These are phyloP conservation scores for Harpagifer antarcticus DNA, from an alignment of 2,797 vertebrate genomes.

Conservation along the genomic window DNA sequence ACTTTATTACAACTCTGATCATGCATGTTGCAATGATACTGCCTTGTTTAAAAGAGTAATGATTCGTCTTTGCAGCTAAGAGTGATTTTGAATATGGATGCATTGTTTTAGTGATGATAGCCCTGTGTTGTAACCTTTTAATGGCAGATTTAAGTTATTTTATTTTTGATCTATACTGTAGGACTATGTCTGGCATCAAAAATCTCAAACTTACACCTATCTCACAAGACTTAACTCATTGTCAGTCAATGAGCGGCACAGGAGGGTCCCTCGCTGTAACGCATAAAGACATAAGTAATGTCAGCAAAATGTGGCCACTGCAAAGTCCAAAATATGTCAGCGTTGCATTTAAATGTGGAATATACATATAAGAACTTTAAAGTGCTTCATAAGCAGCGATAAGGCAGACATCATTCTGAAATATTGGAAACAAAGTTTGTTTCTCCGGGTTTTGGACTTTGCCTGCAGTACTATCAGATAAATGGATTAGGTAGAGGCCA, in stretches of 20 bases:
- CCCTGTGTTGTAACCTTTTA: background rate
- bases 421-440: constrained; percentile 25
- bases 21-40: constrained; percentile 35
- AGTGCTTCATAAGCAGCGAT: background rate
- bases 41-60: background rate
- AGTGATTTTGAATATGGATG: background rate
- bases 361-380: background rate
- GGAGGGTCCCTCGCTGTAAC: background rate
- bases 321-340: constrained; percentile 41
- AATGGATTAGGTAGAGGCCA: constrained; percentile 14
- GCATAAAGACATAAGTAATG: background rate
- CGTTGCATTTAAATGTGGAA: background rate
- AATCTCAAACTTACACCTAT: constrained; percentile 30
- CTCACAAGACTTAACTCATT: constrained; percentile 39
- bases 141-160: background rate
- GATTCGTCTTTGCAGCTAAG: background rate
- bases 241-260: constrained; percentile 37
- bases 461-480: constrained; percentile 51
- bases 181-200: background rate
- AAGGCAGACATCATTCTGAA: background rate
- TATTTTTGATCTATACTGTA: background rate
- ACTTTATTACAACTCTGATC: constrained; percentile 47
- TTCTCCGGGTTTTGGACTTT: constrained; percentile 67
- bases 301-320: constrained; percentile 23
- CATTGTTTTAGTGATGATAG: background rate